These are phyloP conservation scores for Sebastes vulpes DNA, from an alignment of 2,797 vertebrate genomes.

Conservation along the genomic window DNA sequence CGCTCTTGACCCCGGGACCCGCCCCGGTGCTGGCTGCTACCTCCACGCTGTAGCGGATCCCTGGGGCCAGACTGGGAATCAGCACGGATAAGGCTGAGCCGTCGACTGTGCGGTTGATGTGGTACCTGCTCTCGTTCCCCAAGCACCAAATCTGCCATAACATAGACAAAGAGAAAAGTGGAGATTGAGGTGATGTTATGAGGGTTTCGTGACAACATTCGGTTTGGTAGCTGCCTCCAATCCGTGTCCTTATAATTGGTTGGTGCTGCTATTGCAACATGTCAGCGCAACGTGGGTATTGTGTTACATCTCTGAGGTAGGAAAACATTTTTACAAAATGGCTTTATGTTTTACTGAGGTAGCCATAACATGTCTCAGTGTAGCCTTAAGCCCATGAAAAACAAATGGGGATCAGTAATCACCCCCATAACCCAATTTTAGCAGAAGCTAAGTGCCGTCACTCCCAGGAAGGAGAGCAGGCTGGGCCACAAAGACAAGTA, in stretches of 20 bases:
- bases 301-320: constrained; percentile 51
- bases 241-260: constrained; percentile 22
- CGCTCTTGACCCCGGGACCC: constrained; percentile 94
- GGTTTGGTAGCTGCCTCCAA: constrained; percentile 16
- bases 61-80: constrained; percentile 92
- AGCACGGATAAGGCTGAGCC: constrained; percentile 91
- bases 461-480: constrained; percentile 34
- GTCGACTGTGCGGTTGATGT: constrained; percentile 96
- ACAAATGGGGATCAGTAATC: constrained; percentile 67
- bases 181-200: constrained; percentile 15
- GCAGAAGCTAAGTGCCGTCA: constrained; percentile 51
- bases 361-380: constrained; percentile 71
- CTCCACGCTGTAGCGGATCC: constrained; percentile 94
- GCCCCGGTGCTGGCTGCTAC: constrained; percentile 95
- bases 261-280: not conserved
- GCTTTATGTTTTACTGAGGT: constrained; percentile 48
- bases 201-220: constrained; percentile 24
- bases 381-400: constrained; percentile 62
- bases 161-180: constrained; percentile 28
- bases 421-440: constrained; percentile 67
- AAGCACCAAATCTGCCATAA: constrained; percentile 94
- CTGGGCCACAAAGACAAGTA: constrained; percentile 51
- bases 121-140: constrained; percentile 96
- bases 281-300: constrained; percentile 32
- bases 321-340: constrained; percentile 52